Conservation (phyloP, 2,888 invertebrate genomes). For the Polydrusus pterygomalis region DNA sequence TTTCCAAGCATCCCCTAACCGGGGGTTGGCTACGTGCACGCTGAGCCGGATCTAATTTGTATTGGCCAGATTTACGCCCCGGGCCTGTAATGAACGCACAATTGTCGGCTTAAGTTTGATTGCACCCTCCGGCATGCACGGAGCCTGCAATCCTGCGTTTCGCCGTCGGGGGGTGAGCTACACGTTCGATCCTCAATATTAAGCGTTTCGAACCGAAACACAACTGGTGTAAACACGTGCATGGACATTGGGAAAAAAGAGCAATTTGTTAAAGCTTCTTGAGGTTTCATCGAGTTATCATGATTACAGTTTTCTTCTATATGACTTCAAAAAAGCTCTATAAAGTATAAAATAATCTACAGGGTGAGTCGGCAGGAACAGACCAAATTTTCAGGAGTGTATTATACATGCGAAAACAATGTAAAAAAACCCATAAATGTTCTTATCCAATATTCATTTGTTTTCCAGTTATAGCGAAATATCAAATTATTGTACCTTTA, state of each 20-base stretch:
- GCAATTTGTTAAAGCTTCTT: background rate
- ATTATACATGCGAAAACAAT: too few species aligned
- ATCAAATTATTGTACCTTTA: too few species aligned
- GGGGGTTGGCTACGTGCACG: constrained; percentile 52
- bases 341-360: too few species aligned
- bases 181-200: constrained; percentile 40
- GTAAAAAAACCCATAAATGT: too few species aligned
- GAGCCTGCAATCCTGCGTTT: constrained; percentile 42
- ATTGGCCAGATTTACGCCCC: constrained; percentile 74
- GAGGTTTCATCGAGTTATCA: too few species aligned
- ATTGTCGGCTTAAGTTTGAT: constrained; percentile 73
- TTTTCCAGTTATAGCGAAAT: too few species aligned
- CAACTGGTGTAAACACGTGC: constrained; percentile 52
- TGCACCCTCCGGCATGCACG: constrained; percentile 66
- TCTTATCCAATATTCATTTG: too few species aligned
- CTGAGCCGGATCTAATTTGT: constrained; percentile 71
- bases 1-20: constrained; percentile 50
- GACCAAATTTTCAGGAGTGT: too few species aligned
- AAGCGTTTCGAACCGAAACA: constrained; percentile 44
- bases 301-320: too few species aligned
- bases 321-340: too few species aligned
- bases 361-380: too few species aligned
- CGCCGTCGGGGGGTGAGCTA: constrained; percentile 20
- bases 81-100: constrained; percentile 73
- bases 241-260: background rate